Evolutionary conservation across 37 sponge, comb jelly and placozoan species (phyloP), one percentile per base, ranked within the genome.

Genomic region (Cliona cf. orientalis): DNA sequence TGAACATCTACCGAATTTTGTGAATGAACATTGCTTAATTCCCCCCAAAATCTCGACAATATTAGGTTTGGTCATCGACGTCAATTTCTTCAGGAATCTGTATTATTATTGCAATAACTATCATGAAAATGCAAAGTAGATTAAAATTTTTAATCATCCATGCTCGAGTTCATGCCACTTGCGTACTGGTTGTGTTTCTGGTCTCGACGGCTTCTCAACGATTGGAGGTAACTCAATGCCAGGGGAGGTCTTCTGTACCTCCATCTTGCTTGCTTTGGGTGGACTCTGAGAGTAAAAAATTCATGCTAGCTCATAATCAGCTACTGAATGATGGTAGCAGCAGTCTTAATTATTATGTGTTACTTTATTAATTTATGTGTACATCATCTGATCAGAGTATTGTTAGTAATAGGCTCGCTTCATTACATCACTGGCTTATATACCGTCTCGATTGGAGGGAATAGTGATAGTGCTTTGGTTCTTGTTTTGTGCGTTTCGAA

Each of bases 11-110:
- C n/a, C n/a, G n/a, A n/a, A n/a, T n/a, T n/a, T n/a, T n/a, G n/a
- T n/a, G n/a, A n/a, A n/a, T n/a, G n/a, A n/a, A n/a, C n/a, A n/a
- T n/a, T n/a, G n/a, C n/a, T n/a, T n/a, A n/a, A n/a, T n/a, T n/a
- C n/a, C n/a, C n/a, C n/a, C n/a, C n/a, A n/a, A n/a, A n/a, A n/a
- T n/a, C n/a, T n/a, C n/a, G n/a, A n/a, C 28, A 62, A 62, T 11
- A 11, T 62, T 62, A 25, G 6, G 7, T 2, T 25, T 53, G 31
- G 57, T 60, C 63, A 12, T 74, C 75, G 9, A 84, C 67, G 35
- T 84, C 84, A 42, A 84, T 74, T 45, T 84, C 84, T 64, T 84
- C 84, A 5, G 74, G 53, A 26, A 74, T 74, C 0, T 84, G 76
- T 66, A 66, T 74, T 42, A 49, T 49, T 17, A 19, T 11, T 49